Conservation (phyloP, 1,140 invertebrate species). For the Plutomurus gul region DNA sequence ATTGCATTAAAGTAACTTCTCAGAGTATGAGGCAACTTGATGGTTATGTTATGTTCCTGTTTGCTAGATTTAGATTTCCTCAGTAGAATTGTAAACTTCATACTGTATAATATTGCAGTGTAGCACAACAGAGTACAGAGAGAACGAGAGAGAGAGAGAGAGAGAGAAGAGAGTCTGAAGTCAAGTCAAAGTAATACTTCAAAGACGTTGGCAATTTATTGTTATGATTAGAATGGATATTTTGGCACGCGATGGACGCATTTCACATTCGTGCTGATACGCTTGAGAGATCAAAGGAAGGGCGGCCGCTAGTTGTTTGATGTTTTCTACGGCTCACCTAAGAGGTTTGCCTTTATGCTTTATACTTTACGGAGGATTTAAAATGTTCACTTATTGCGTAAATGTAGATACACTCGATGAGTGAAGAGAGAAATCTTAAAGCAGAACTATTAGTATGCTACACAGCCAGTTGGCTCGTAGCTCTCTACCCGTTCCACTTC, state of each 20-base stretch:
- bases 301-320: constrained; percentile 47
- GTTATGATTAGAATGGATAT: constrained; percentile 53
- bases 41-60: not conserved
- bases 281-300: constrained; percentile 51
- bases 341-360: constrained; percentile 38
- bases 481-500: not conserved
- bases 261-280: constrained; percentile 52
- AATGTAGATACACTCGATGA: constrained; percentile 26
- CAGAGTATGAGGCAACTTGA: not conserved
- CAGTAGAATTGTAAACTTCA: not conserved
- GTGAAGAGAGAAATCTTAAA: constrained; percentile 14
- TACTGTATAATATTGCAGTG: not conserved
- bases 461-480: not conserved
- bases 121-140: not conserved
- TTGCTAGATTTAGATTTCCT: not conserved
- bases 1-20: not conserved
- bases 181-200: constrained; percentile 26
- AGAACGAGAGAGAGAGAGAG: not conserved
- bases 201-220: constrained; percentile 50
- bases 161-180: not conserved
- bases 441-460: constrained; percentile 10
- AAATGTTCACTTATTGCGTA: constrained; percentile 38
- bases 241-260: constrained; percentile 53
- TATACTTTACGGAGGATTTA: constrained; percentile 33
- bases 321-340: constrained; percentile 41